Base-by-base conservation (phyloP, 2,113 vertebrate species). In the Panthera tigris region DNA sequence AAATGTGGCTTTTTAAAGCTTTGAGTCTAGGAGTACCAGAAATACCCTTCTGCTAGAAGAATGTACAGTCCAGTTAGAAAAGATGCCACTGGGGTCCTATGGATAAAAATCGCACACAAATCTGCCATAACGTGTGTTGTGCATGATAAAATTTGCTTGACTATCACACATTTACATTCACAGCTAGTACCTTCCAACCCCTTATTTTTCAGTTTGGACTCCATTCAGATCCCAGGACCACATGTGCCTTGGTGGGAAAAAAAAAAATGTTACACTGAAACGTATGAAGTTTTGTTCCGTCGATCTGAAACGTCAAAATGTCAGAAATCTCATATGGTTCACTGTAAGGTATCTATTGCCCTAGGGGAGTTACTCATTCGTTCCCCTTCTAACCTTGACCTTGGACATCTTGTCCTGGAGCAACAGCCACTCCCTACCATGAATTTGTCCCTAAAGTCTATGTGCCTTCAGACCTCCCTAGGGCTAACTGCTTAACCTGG, bases 11-110 rank as follows among this genome's bases (percentile, higher is more conserved):
- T 82, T 90, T 36, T 88, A 63, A 81, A 81, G 29, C 63, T 80
- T 91, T 95, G 39, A 69, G 80, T 74, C 63, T 80, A 95, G 71
- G n/a, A 93, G 65, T 79, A 74, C 25, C 48, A 95, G 36, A 96
- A 92, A 89, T 41, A 39, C 36, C 31, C 19, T 92, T 71, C 27
- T 33, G 19, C n/a, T 27, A 79, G 41, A 93, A 87, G 18, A 82
- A 89, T 23, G 63, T 65, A 14, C 41, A 89, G 1, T 79, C 14
- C 81, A 73, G 25, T 96, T 81, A 66, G 71, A 92, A 96, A 91
- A 88, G 13, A 41, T 80, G 65, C 69, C 36, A 55, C 23, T 50
- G 83, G 33, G 7, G 8, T 63, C 31, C 29, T 41, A 39, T 81
- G n/a, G 39, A 78, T 96, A 74, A 88, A 93, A 89, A 91, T 1